phyloP scores from a whole-genome alignment of 2,113 vertebrate genomes.

The Melozone crissalis region DNA sequence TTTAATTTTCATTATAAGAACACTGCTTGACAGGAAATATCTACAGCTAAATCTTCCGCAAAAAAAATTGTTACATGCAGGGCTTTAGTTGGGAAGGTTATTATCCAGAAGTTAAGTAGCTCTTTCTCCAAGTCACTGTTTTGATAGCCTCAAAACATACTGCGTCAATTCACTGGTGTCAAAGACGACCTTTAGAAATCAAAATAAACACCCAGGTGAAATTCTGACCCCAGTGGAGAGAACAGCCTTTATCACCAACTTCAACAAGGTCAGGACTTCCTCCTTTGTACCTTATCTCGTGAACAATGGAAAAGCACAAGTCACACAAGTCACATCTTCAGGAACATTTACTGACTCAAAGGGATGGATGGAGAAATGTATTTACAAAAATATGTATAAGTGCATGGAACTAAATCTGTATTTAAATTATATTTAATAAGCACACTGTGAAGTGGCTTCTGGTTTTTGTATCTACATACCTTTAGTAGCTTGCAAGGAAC shows the following conservation, averaged over 20 bases:
- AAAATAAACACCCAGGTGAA: slow-evolving; percentile 54
- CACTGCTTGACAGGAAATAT: slow-evolving; percentile 6
- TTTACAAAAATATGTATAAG: neutral
- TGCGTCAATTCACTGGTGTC: slow-evolving; percentile 5
- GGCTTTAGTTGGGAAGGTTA: slow-evolving; percentile 1
- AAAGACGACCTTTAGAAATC: neutral
- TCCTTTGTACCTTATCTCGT: neutral
- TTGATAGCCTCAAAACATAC: slow-evolving; percentile 46
- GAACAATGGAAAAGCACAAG: neutral
- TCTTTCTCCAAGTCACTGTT: slow-evolving; percentile 39
- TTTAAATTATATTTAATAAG: neutral
- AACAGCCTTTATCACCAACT: slow-evolving; percentile 6
- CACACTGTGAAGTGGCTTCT: neutral
- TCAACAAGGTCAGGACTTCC: slow-evolving; percentile 38
- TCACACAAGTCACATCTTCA: neutral
- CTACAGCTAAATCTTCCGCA: neutral
- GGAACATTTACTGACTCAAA: neutral
- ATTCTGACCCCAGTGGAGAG: neutral
- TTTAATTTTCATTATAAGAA: neutral
- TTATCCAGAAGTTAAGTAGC: neutral
- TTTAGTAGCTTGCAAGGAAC: neutral
- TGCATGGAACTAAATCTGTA: neutral
- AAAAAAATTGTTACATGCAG: neutral
- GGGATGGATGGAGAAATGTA: neutral
- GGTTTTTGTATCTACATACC: neutral